phyloP scores from a whole-genome alignment of 2,888 invertebrate species.

The Aphodius sticticus region DNA sequence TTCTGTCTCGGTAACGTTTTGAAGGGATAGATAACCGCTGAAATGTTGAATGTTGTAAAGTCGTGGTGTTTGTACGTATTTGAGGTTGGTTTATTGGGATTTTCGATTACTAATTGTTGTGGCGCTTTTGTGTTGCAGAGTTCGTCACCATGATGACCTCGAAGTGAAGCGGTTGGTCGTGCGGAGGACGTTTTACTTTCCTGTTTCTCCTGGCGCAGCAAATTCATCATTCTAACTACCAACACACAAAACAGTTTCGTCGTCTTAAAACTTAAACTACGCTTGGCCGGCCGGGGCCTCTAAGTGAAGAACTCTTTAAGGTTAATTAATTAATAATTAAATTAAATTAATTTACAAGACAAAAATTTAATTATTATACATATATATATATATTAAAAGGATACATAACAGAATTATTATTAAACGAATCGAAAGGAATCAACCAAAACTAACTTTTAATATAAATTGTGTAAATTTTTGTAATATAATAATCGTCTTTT shows the following conservation, averaged over 20 bases:
- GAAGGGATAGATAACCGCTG: no score
- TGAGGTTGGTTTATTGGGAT: slow-evolving; percentile 12
- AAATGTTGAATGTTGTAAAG: not conserved
- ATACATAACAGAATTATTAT: slow-evolving; percentile 10
- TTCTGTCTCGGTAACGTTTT: no score
- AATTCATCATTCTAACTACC: slow-evolving; percentile 50
- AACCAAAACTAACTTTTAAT: slow-evolving; percentile 53
- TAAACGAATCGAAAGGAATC: slow-evolving; percentile 39
- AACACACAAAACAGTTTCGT: slow-evolving; percentile 29
- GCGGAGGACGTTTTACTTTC: slow-evolving; percentile 54
- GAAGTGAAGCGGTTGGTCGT: slow-evolving; percentile 84
- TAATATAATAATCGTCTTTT: slow-evolving; percentile 56
- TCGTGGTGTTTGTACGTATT: slow-evolving; percentile 7
- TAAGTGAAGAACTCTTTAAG: slow-evolving; percentile 55
- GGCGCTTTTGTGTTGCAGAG: slow-evolving; percentile 73
- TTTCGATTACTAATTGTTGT: slow-evolving; percentile 22
- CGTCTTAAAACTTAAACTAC: slow-evolving; percentile 23
- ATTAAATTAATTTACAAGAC: slow-evolving; percentile 57
- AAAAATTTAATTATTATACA: slow-evolving; percentile 53
- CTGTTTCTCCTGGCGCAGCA: slow-evolving; percentile 60
- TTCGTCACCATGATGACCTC: slow-evolving; percentile 99
- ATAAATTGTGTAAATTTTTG: slow-evolving; percentile 62
- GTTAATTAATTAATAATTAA: slow-evolving; percentile 51
- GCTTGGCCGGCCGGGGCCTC: slow-evolving; percentile 46
- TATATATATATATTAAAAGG: slow-evolving; percentile 34